Evolutionary conservation across 2,888 invertebrate genomes (phyloP).

Genomic region (Zele albiditarsus): DNA sequence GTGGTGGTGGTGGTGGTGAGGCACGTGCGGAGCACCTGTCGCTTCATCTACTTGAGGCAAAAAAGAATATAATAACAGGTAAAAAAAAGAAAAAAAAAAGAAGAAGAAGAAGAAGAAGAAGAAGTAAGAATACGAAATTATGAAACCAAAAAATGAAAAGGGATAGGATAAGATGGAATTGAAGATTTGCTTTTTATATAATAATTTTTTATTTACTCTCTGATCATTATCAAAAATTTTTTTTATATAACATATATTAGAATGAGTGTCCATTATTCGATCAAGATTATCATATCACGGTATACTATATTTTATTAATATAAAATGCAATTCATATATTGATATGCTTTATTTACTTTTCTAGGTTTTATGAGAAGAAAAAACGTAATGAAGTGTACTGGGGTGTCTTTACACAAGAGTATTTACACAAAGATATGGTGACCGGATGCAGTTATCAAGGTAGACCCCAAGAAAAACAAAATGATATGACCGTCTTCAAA

Average conservation of each 20-base stretch:
- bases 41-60: conserved; percentile 25
- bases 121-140: conserved; percentile 26
- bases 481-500: conserved; percentile 33
- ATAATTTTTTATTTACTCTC: background rate
- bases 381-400: background rate
- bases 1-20: conserved; percentile 35
- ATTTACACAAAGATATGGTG: conserved; percentile 59
- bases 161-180: conserved; percentile 2
- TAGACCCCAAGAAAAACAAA: conserved; percentile 50
- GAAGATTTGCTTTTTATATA: background rate
- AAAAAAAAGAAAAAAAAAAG: conserved; percentile 34
- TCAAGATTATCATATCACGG: background rate
- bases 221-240: background rate
- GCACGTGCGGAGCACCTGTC: conserved; percentile 54
- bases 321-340: background rate
- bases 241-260: background rate
- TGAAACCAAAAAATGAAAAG: conserved; percentile 15
- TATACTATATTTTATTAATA: background rate
- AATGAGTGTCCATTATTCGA: background rate
- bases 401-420: background rate
- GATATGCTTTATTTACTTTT: background rate
- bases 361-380: background rate
- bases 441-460: conserved; percentile 65
- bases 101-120: conserved; percentile 30
- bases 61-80: conserved; percentile 10